phyloP scores from a whole-genome alignment of 2,888 invertebrate species.

The Scaptomyza tumidula region DNA sequence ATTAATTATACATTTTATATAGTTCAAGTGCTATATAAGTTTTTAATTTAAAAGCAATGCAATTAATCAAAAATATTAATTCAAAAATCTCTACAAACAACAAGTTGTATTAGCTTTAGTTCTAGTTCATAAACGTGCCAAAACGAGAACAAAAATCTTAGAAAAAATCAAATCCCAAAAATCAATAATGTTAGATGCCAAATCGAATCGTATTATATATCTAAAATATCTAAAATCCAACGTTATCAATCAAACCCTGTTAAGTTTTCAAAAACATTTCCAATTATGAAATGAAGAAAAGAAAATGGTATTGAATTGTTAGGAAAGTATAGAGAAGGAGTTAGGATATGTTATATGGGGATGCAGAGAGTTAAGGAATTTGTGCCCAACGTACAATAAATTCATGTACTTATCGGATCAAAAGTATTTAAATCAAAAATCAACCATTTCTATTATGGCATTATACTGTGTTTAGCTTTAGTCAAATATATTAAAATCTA shows the following conservation, averaged over 20 bases:
- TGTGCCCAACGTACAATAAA: conserved; percentile 65
- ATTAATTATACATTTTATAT: conserved; percentile 40
- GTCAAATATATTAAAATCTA: conserved; percentile 38
- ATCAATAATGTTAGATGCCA: conserved; percentile 33
- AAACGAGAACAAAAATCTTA: conserved; percentile 29
- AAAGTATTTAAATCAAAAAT: conserved; percentile 69
- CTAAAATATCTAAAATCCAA: conserved; percentile 35
- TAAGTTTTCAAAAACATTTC: conserved; percentile 60
- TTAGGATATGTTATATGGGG: conserved; percentile 29
- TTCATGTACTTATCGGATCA: conserved; percentile 62
- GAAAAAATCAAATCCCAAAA: conserved; percentile 5
- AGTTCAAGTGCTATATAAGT: conserved; percentile 38
- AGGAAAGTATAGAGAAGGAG: conserved; percentile 49
- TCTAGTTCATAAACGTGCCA: conserved; percentile 72
- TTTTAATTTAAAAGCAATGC: conserved; percentile 55
- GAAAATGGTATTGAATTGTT: conserved; percentile 58
- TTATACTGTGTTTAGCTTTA: conserved; percentile 44
- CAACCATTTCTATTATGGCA: conserved; percentile 29
- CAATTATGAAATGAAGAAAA: conserved; percentile 12
- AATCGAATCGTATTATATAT: conserved; percentile 23
- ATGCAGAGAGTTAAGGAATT: conserved; percentile 11
- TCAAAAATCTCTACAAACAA: conserved; percentile 33
- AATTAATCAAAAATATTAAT: conserved; percentile 19
- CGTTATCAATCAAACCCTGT: conserved; percentile 51
- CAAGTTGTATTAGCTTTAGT: conserved; percentile 66